These are phyloP conservation scores for Dexiosoma caninum DNA, from an alignment of 2,888 invertebrate species.

Conservation along the genomic window DNA sequence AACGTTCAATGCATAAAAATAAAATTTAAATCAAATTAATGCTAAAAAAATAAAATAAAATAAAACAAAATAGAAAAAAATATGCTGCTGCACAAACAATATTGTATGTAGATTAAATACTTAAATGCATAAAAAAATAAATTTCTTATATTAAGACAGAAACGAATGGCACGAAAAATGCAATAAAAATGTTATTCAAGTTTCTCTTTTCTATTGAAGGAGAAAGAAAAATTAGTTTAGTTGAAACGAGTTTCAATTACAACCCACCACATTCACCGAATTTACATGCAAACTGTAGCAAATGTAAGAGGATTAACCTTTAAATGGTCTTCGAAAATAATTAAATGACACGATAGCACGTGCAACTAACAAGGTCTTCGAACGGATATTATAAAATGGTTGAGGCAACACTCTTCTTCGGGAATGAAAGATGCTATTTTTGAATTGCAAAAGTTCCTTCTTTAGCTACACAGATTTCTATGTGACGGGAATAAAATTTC, in stretches of 20 bases:
- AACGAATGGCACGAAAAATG: slow-evolving; percentile 20
- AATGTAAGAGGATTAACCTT: slow-evolving; percentile 22
- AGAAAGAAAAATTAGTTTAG: slow-evolving; percentile 10
- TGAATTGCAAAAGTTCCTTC: no score
- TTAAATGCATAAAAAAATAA: neutral
- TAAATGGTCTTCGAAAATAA: neutral
- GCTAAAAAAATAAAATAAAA: neutral
- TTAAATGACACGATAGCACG: neutral
- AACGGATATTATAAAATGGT: no score
- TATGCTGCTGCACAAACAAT: neutral
- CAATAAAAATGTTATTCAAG: slow-evolving; percentile 21
- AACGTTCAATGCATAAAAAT: no score
- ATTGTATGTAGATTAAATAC: neutral
- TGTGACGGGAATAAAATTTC: no score
- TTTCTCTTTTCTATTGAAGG: slow-evolving; percentile 39
- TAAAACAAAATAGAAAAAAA: neutral
- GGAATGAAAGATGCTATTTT: no score
- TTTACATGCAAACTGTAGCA: slow-evolving; percentile 29
- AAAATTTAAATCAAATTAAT: no score
- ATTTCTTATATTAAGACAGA: slow-evolving; percentile 45
- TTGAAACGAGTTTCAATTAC: slow-evolving; percentile 48
- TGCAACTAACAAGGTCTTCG: no score
- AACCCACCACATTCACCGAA: slow-evolving; percentile 51
- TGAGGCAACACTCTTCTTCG: no score
- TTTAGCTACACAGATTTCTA: no score